Evolutionary conservation across 2,888 invertebrate species (phyloP), one percentile per base, ranked within the genome.

Genomic region (Drosophila longiperda): DNA sequence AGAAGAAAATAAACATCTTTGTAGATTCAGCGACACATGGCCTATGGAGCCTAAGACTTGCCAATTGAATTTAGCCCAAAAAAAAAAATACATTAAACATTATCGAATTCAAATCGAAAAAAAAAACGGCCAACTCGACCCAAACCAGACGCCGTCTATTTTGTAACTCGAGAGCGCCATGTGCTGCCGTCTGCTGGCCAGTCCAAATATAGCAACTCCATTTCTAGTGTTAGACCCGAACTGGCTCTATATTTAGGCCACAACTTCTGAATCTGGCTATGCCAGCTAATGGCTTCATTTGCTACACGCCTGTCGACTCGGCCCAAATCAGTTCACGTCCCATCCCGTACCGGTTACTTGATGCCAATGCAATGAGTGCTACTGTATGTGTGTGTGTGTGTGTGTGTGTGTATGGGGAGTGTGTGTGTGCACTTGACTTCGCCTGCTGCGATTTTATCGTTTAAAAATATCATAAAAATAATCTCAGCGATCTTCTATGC

Each of bases 391-490:
- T 42, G 2, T n/a, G 1, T 3, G 12, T 20, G 0, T 11, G 9
- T n/a, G n/a, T 0, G 36, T 45, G 45, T 45, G 50, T 69, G 63
- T 69, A 62, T 23, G 70, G 20, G 55, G 65, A 60, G 66, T 73
- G 66, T 45, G 45, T 45, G 45, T 75, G 60, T 84, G 88, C 87
- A 88, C 87, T 87, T 87, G 87, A 87, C 87, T 87, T 87, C 87
- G 84, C 80, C 82, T 77, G 81, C 81, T 77, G 79, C 72, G 79
- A 77, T 84, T 83, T 73, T 82, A 82, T 81, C 79, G 84, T 86
- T 86, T 85, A 87, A 85, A 86, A 86, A 86, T 86, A 86, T 83
- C 83, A 73, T 82, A 70, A 84, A 80, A 73, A 60, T 80, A 71
- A 80, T 81, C 83, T 66, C 66, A 53, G 57, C 53, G n/a, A 62